Evolutionary conservation across 2,797 vertebrate species (phyloP), one percentile per base, ranked within the genome.

Genomic region (Distichodus sexfasciatus): DNA sequence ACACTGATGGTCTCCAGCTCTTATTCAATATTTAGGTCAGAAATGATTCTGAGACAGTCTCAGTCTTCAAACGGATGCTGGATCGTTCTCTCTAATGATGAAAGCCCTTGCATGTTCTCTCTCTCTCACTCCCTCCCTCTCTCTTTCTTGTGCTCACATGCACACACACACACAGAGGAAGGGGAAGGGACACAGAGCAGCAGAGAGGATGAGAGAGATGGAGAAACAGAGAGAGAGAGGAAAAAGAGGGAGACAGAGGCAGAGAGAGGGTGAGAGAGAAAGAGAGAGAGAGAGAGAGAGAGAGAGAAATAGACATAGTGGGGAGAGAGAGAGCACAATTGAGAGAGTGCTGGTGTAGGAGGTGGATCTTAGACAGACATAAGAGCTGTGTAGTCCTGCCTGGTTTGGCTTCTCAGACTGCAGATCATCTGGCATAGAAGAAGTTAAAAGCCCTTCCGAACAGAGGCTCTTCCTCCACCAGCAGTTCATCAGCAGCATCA

Each of bases 351-450:
- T 69, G 69, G 69, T 76, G 71, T 73, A 76, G 74, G 76, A 81
- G 76, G 74, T 75, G 74, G 74, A 66, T 70, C 61, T 78, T 76
- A 66, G 66, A 76, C 66, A 67, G 60, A 74, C 69, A 66, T 46
- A 35, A 73, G 62, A 72, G 43, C 47, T 60, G 31, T 64, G 60
- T 65, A 72, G 66, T 74, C 61, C 74, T 76, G 71, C 67, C 72
- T 76, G 35, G 85, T 83, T 86, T 87, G 85, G 86, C 84, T 84
- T 64, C 46, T 15, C 23, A 78, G 74, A 76, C 79, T 50, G 79
- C 79, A 71, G 78, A 83, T 71, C 74, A 86, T 84, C 83, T 83
- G 74, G 31, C 77, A 57, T 58, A 64, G 80, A 79, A 58, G 68
- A 47, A 36, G 79, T 74, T 61, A 75, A 46, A 33, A 79, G 80